These are phyloP conservation scores for Cyprinus carpio DNA, from an alignment of 2,113 vertebrate genomes.

Conservation along the genomic window DNA sequence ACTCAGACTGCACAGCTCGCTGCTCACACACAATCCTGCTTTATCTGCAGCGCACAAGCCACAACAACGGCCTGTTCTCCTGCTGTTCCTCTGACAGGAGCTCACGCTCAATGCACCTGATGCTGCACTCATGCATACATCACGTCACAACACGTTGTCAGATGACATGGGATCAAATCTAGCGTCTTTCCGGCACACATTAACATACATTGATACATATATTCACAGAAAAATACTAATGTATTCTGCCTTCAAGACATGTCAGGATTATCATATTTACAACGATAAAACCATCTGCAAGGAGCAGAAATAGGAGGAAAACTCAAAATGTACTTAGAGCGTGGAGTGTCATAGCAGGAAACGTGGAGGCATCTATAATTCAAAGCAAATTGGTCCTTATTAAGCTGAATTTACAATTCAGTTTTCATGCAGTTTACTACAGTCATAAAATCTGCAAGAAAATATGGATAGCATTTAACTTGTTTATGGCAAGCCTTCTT, in stretches of 20 bases:
- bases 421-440: neutral
- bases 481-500: neutral
- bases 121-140: neutral
- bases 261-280: constrained; percentile 1
- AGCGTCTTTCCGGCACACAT: neutral
- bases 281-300: neutral
- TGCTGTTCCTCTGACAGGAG: no score
- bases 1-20: no score
- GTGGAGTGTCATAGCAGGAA: neutral
- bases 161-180: neutral
- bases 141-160: constrained; percentile 6
- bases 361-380: neutral
- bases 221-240: constrained; percentile 57
- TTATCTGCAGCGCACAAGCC: constrained; percentile 35
- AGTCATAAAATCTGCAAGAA: neutral
- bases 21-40: constrained; percentile 34
- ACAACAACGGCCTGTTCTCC: neutral
- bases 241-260: neutral
- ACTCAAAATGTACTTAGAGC: neutral
- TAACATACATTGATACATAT: neutral
- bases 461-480: neutral
- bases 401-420: neutral
- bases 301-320: neutral
- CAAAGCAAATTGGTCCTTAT: neutral
- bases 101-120: no score